Base-by-base conservation (phyloP, 2,797 vertebrate species). In the Cirrhinus mrigala region DNA sequence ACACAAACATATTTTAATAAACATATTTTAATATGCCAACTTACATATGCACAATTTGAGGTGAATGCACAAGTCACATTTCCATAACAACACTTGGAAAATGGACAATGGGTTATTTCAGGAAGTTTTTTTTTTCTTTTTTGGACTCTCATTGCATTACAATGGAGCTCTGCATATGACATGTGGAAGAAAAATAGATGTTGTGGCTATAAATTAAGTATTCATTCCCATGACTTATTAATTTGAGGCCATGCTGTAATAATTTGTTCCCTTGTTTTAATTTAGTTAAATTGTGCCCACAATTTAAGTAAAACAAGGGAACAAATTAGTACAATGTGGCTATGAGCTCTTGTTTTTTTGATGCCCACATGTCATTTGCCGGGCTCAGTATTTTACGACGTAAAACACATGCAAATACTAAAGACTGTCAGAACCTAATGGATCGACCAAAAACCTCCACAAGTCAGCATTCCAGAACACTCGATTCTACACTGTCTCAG, bases 381-480 rank as follows among this genome's bases (percentile, higher is more conserved):
- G 18, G 50, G 73, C 50, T n/a, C 73, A 37, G 29, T 54, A 33
- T 18, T 22, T 33, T 58, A 58, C 3, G 3, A 76, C 6, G n/a
- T 54, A 40, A 40, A 54, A 54, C 37, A 69, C 70, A 48, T 87
- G 44, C 27, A 76, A 50, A 29, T 75, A 82, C 68, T 75, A 22
- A 84, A 85, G 71, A 84, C 54, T 66, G 48, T 44, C 33, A 75
- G 27, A 74, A 64, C 37, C 71, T 40, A 74, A 46, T 58, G 24
- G 69, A 62, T 62, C 56, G 15, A 33, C 27, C 54, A 76, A 79
- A 79, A 79, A 82, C 70, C 62, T 60, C 48, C 56, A 74, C 66
- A 77, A 50, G 33, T 24, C 22, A 83, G 20, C 44, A 16, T 77
- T 82, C 68, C 69, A 84, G 69, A 85, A 40, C 68, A 73, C 48